Base-by-base conservation (phyloP, 2,113 vertebrate genomes). In the Nerophis ophidion region DNA sequence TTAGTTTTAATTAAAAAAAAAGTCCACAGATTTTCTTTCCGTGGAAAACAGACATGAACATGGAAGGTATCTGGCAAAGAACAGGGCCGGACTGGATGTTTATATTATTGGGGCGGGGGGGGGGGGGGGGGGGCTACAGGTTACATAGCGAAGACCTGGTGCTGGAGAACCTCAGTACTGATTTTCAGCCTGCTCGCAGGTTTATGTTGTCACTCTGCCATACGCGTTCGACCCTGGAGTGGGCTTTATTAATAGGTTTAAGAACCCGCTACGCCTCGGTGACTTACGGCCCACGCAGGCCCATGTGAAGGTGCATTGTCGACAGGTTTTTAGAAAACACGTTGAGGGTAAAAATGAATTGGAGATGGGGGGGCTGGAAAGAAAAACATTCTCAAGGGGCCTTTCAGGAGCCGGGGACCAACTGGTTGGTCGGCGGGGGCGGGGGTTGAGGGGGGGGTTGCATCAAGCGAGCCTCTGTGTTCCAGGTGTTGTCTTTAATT, bases 401-500 rank as follows among this genome's bases (percentile, higher is more conserved):
- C 72, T 68, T 44, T 44, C 63, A 51, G 59, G 60, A 65, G 48
- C 60, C n/a, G 56, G 59, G 62, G 46, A 56, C 44, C 5, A 16
- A 15, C 57, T 60, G 67, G 56, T 72, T 72, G 34, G 38, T 52
- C 48, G 35, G 70, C 53, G 40, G 10, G 48, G 15, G 68, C 58
- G 48, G 16, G 5, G 3, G 57, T 52, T 65, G 63, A 51, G 47
- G 26, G 19, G 44, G 26, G 33, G 63, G 60, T 55, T 55, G 35
- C 48, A 82, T 78, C 16, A 72, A 72, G 74, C 17, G 66, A 70
- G 72, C 74, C 75, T 70, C 72, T 61, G 72, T n/a, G 79, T 81
- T 89, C 86, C 87, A 91, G 90, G 88, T 91, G 88, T 83, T 87
- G 84, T 68, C 85, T 89, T 88, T 90, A 91, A 91, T 90, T 90